These are phyloP conservation scores for Malachius bipustulatus DNA, from an alignment of 2,888 invertebrate species.

Conservation along the genomic window DNA sequence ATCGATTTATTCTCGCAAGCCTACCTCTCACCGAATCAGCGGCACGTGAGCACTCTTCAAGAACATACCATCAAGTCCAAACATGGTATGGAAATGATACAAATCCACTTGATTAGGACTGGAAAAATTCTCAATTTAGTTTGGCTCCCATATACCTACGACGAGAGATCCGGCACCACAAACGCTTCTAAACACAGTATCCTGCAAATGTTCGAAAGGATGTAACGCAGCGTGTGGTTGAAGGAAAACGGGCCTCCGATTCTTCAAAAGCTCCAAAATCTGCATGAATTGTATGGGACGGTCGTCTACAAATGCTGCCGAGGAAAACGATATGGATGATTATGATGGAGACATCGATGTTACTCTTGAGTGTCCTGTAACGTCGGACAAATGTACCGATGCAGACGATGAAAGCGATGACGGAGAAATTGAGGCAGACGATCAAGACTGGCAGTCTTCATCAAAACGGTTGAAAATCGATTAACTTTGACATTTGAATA, in stretches of 20 bases:
- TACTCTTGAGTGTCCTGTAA: not conserved
- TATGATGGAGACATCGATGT: too few relatives aligned
- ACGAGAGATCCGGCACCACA: not conserved
- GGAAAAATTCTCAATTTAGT: not conserved
- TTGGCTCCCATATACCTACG: not conserved
- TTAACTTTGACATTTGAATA: not conserved
- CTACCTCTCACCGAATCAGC: not conserved
- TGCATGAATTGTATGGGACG: not conserved
- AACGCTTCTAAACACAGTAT: not conserved
- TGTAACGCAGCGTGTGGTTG: constrained; percentile 1
- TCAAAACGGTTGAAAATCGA: not conserved
- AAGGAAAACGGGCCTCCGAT: not conserved
- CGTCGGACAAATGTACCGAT: not conserved
- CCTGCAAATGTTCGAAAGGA: constrained; percentile 1
- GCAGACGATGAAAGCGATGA: not conserved
- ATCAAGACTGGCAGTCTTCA: not conserved
- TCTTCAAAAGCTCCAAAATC: not conserved
- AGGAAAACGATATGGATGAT: constrained; percentile 1
- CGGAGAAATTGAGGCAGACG: not conserved
- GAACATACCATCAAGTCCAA: constrained; percentile 1
- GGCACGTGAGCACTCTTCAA: not conserved
- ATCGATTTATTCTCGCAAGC: constrained; percentile 1
- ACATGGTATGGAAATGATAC: constrained; percentile 3
- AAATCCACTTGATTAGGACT: not conserved
- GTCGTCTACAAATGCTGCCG: not conserved